Evolutionary conservation across 1,140 invertebrate species (phyloP).

Genomic region (Akabosia matsudoensis): DNA sequence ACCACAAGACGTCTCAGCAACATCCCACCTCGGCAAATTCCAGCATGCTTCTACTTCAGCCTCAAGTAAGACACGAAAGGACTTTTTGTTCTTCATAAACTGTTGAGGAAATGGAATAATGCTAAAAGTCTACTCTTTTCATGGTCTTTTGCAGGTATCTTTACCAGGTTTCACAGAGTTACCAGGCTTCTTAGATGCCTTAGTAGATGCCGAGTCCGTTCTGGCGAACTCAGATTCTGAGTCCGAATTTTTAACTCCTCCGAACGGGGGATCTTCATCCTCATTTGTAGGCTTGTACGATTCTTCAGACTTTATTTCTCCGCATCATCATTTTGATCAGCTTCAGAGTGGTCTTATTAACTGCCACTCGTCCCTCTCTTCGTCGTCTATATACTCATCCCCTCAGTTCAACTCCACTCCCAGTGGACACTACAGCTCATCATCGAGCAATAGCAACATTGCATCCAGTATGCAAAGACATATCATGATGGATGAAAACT

Average conservation of each 20-base stretch:
- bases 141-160: slow-evolving; percentile 45
- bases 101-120: too few relatives aligned
- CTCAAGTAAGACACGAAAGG: slow-evolving; percentile 43
- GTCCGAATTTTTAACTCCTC: slow-evolving; percentile 40
- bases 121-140: too few relatives aligned
- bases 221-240: slow-evolving; percentile 38
- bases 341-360: slow-evolving; percentile 8
- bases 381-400: background rate
- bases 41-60: slow-evolving; percentile 47
- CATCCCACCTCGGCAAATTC: slow-evolving; percentile 41
- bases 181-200: slow-evolving; percentile 46
- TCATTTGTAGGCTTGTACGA: slow-evolving; percentile 30
- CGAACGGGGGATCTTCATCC: slow-evolving; percentile 26
- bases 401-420: slow-evolving; percentile 12
- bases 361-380: background rate
- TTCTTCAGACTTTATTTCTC: slow-evolving; percentile 18
- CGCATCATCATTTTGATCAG: slow-evolving; percentile 20
- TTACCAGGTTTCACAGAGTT: slow-evolving; percentile 46
- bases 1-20: slow-evolving; percentile 37
- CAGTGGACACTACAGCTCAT: background rate
- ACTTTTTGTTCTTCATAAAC: too few relatives aligned
- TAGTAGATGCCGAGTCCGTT: slow-evolving; percentile 45
- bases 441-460: background rate
- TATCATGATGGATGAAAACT: slow-evolving; percentile 45
- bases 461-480: background rate